These are phyloP conservation scores for Leptopterna dolabrata DNA, from an alignment of 2,888 invertebrate species.

Conservation along the genomic window DNA sequence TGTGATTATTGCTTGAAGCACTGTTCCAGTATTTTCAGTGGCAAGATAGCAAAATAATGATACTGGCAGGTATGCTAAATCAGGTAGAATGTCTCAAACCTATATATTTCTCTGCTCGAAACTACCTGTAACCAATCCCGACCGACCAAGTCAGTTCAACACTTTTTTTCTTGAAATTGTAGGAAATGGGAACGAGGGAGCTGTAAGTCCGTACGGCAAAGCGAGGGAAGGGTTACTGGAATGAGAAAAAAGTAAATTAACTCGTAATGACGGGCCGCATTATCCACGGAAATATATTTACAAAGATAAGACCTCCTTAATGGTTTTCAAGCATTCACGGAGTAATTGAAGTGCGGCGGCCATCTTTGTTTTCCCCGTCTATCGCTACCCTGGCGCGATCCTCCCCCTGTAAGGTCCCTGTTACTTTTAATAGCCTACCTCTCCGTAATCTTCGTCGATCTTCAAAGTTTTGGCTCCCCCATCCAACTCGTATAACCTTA, in stretches of 20 bases:
- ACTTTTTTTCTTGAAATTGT: background rate
- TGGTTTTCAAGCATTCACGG: slow-evolving; percentile 46
- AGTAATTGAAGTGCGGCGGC: slow-evolving; percentile 47
- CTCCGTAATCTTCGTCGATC: background rate
- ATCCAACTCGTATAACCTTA: background rate
- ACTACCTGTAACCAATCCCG: background rate
- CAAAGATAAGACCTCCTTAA: slow-evolving; percentile 41
- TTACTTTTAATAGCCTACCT: slow-evolving; percentile 30
- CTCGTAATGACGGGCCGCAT: slow-evolving; percentile 34
- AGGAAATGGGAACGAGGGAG: slow-evolving; percentile 10
- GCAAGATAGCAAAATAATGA: background rate
- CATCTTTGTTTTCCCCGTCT: slow-evolving; percentile 34
- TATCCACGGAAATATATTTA: slow-evolving; percentile 49
- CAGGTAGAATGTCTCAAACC: background rate
- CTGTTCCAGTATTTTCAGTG: too few relatives aligned
- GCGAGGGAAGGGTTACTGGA: background rate
- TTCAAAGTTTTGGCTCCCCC: background rate
- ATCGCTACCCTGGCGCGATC: background rate
- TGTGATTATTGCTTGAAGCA: too few relatives aligned
- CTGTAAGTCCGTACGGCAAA: background rate
- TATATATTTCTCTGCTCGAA: background rate
- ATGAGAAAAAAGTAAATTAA: slow-evolving; percentile 45
- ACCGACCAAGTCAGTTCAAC: background rate
- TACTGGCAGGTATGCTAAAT: background rate
- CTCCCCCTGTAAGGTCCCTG: slow-evolving; percentile 5